phyloP scores from a whole-genome alignment of 1,140 invertebrate genomes.

The Aleiodes sp. region DNA sequence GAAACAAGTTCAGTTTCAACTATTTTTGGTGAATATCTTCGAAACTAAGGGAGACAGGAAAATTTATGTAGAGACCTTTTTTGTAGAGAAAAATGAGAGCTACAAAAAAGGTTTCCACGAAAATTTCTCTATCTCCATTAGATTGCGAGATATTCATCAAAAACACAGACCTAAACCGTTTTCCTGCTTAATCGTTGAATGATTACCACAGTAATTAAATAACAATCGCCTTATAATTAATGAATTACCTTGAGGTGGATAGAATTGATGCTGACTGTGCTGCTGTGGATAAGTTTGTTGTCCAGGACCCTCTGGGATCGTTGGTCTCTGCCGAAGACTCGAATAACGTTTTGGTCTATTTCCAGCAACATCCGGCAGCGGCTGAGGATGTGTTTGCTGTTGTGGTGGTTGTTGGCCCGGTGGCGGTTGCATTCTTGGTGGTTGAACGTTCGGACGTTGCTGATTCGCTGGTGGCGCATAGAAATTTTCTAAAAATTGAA shows the following conservation, averaged over 20 bases:
- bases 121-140: too few relatives aligned
- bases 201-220: not conserved
- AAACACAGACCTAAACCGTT: too few relatives aligned
- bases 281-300: constrained; percentile 57
- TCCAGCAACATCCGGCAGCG: constrained; percentile 57
- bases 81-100: too few relatives aligned
- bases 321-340: constrained; percentile 74
- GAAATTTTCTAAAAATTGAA: constrained; percentile 53
- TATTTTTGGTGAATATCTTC: too few relatives aligned
- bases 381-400: constrained; percentile 47
- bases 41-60: too few relatives aligned
- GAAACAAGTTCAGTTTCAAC: too few relatives aligned
- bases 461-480: constrained; percentile 58
- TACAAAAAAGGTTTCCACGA: too few relatives aligned
- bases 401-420: constrained; percentile 48
- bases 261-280: constrained; percentile 53
- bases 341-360: constrained; percentile 80
- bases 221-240: too few relatives aligned
- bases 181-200: not conserved
- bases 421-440: constrained; percentile 65
- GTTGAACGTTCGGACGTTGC: constrained; percentile 61
- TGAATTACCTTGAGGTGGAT: constrained; percentile 59
- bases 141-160: too few relatives aligned
- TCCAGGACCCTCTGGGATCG: constrained; percentile 53
- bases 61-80: too few relatives aligned